Evolutionary conservation across 2,113 vertebrate genomes (phyloP), one percentile per base, ranked within the genome.

Genomic region (Tautogolabrus adspersus): DNA sequence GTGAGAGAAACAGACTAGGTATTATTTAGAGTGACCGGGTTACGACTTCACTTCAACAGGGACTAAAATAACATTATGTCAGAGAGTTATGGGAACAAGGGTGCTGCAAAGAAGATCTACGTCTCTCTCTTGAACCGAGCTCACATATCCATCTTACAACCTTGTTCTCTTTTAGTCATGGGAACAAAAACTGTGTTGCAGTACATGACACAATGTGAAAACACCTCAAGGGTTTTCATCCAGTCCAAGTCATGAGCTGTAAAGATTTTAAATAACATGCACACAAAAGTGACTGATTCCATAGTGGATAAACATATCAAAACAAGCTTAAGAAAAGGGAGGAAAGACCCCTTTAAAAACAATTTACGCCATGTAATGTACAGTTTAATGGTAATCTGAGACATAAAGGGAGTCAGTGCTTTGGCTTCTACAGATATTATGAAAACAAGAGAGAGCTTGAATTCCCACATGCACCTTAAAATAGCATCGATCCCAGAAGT

Each of bases 41-140:
- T 87, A 34, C 57, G 61, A 70, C 82, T 86, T 66, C 74, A 71
- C 81, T 92, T 56, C 47, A 81, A 62, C 72, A 52, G 10, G 66
- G 59, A 84, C 87, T 87, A 78, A 86, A 92, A 93, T 92, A 92
- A 92, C 87, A 92, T 79, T 49, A 87, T 90, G 85, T 88, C 82
- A 79, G 66, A 79, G 77, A 87, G 73, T 85, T 87, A 75, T 93
- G 92, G 88, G 88, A 92, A 88, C 62, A 72, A 64, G 46, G 68
- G 63, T 55, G 46, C 47, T 59, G 52, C 37, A 40, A 38, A 68
- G 73, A 74, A 58, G 56, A 71, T 59, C 65, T 65, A 71, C 18
- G 65, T 57, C 47, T 49, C 58, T 4, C 22, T 13, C 8, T 10
- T 51, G 40, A 82, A 70, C 12, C 13, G 55, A 9, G 60, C 79